Evolutionary conservation across 2,113 vertebrate species (phyloP).

Genomic region (Leuciscus idus): DNA sequence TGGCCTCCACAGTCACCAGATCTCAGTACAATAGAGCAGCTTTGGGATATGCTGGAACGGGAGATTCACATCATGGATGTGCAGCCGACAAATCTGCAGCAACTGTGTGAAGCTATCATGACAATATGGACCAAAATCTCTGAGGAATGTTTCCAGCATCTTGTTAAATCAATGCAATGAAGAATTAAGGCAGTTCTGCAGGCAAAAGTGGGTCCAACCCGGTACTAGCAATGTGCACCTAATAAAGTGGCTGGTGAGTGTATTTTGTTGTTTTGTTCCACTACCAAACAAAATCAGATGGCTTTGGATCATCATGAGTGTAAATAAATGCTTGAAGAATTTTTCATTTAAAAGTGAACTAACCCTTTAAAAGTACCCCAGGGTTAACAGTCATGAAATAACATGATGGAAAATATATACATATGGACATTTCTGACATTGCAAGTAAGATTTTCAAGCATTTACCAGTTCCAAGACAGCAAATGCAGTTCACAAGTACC

Average conservation of each 20-base stretch:
- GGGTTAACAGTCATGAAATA: not conserved
- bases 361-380: not conserved
- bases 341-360: not conserved
- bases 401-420: not conserved
- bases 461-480: constrained; percentile 7
- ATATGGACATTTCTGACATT: constrained; percentile 4
- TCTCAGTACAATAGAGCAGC: no score
- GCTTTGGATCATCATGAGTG: not conserved
- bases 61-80: no score
- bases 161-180: no score
- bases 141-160: no score
- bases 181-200: no score
- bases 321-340: not conserved
- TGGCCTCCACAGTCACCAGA: no score
- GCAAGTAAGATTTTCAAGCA: not conserved
- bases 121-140: no score
- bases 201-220: no score
- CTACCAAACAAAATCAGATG: not conserved
- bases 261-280: not conserved
- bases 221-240: not conserved
- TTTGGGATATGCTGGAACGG: no score
- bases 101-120: no score
- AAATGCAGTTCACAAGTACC: constrained; percentile 19
- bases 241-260: not conserved
- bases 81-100: no score